These are phyloP conservation scores for Drosophila simulans DNA, from an alignment of 1,140 invertebrate genomes.

Conservation along the genomic window DNA sequence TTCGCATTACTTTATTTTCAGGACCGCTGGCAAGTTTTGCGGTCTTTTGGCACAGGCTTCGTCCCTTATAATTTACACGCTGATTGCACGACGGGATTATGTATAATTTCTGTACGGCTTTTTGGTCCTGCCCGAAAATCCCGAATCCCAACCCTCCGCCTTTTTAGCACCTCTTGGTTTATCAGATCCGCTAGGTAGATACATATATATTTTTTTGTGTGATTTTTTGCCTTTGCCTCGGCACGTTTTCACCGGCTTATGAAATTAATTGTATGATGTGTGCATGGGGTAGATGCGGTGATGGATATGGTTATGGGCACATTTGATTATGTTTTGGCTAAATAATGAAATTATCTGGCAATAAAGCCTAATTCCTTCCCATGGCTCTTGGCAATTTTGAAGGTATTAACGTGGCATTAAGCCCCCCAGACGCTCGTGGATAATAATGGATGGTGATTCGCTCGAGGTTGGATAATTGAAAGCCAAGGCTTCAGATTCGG, in stretches of 20 bases:
- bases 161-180: constrained; percentile 41
- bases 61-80: constrained; percentile 80
- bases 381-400: constrained; percentile 47
- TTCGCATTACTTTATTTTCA: constrained; percentile 83
- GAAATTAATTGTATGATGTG: constrained; percentile 70
- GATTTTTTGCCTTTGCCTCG: constrained; percentile 48
- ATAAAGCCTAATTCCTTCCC: constrained; percentile 65
- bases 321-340: constrained; percentile 80
- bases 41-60: constrained; percentile 68
- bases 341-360: constrained; percentile 81
- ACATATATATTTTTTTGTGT: constrained; percentile 24
- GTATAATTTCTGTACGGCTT: constrained; percentile 76
- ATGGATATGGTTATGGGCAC: constrained; percentile 64
- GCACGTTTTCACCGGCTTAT: constrained; percentile 80
- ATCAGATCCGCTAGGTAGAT: constrained; percentile 61
- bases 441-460: constrained; percentile 45
- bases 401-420: constrained; percentile 57
- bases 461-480: constrained; percentile 28
- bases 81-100: constrained; percentile 79
- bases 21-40: constrained; percentile 78
- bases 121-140: constrained; percentile 21
- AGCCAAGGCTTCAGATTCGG: constrained; percentile 19
- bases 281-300: constrained; percentile 47
- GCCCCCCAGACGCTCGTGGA: constrained; percentile 15
- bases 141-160: constrained; percentile 9